phyloP scores from a whole-genome alignment of 2,113 vertebrate species.

The Balaenoptera acutorostrata region DNA sequence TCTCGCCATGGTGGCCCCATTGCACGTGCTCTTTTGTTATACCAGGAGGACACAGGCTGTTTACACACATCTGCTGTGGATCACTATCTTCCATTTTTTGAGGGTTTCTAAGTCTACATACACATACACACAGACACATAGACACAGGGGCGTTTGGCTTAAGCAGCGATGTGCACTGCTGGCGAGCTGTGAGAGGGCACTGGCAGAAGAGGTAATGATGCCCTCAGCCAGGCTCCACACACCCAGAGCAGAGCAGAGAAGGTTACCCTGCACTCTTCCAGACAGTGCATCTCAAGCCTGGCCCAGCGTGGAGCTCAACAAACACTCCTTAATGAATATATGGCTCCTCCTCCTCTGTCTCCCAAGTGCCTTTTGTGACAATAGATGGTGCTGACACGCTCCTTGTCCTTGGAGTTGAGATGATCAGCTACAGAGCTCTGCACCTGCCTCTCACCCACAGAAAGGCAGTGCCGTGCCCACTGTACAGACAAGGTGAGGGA shows the following conservation, averaged over 20 bases:
- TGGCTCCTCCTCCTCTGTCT: not conserved
- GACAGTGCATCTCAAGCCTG: too few relatives aligned
- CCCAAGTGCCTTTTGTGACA: not conserved
- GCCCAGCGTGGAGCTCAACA: not conserved
- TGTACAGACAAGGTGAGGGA: not conserved
- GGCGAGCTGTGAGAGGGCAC: not conserved
- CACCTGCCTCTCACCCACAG: not conserved
- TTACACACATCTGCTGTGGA: not conserved
- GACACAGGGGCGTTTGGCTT: not conserved
- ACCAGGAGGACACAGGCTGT: not conserved
- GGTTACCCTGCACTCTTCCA: not conserved
- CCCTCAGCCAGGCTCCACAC: not conserved
- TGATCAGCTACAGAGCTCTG: not conserved
- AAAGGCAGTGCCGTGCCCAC: not conserved
- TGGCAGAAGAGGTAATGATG: not conserved
- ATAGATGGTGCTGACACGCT: not conserved
- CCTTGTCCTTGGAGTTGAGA: not conserved
- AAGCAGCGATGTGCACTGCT: not conserved
- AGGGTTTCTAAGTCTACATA: not conserved
- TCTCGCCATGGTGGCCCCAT: rapidly evolving
- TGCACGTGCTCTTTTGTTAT: not conserved
- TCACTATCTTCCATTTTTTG: not conserved
- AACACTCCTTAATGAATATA: not conserved
- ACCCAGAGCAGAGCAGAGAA: not conserved
- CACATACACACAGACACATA: not conserved